phyloP scores from a whole-genome alignment of 2,888 invertebrate genomes.

The Sepioteuthis lessoniana region DNA sequence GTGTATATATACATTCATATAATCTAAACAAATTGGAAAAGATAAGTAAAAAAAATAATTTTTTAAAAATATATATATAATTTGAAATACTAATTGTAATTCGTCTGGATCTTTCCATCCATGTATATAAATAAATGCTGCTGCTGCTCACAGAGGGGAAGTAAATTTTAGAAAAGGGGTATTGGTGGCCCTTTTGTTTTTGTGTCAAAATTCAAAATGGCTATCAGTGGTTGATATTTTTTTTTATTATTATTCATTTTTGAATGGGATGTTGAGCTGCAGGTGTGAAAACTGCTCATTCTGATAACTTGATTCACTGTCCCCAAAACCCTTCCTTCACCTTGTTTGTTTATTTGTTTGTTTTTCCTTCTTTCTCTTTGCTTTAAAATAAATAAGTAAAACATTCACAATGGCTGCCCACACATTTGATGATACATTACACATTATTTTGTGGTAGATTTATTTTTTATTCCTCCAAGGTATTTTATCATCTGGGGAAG shows the following conservation, averaged over 20 bases:
- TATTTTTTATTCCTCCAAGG: not conserved
- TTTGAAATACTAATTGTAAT: slow-evolving; percentile 19
- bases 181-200: not conserved
- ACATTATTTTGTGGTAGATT: not conserved
- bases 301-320: no score
- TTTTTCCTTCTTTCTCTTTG: not conserved
- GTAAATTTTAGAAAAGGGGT: not conserved
- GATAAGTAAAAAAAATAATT: not conserved
- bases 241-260: not conserved
- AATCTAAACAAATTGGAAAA: not conserved
- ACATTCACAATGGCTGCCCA: not conserved
- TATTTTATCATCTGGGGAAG: not conserved
- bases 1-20: slow-evolving; percentile 19
- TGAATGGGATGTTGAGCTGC: not conserved
- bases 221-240: not conserved
- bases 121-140: slow-evolving; percentile 24
- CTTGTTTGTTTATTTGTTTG: not conserved
- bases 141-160: not conserved
- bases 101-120: slow-evolving; percentile 41
- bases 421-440: not conserved
- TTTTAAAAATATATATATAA: not conserved
- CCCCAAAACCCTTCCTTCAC: not conserved
- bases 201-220: not conserved
- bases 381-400: not conserved
- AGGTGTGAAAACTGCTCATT: not conserved